Conservation (phyloP, 2,797 vertebrate genomes). For the Anableps anableps region DNA sequence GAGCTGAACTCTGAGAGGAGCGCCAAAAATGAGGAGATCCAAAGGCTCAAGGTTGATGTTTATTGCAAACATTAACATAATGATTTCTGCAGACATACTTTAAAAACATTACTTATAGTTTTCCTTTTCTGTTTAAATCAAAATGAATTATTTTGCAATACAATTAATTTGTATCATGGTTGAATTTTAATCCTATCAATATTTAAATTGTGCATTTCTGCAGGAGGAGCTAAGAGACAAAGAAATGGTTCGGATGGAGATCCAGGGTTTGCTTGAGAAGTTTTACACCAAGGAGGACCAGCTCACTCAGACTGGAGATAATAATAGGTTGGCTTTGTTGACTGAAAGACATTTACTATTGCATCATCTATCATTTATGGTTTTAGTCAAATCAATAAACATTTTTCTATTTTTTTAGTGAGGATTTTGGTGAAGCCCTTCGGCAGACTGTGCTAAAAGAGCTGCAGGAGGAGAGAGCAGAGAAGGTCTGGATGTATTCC, state of each 20-base stretch:
- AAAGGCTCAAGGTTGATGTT: slow-evolving; percentile 85
- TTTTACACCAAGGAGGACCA: slow-evolving; percentile 85
- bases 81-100: not conserved
- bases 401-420: slow-evolving; percentile 67
- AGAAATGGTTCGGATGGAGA: slow-evolving; percentile 85
- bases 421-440: slow-evolving; percentile 74
- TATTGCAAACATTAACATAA: not conserved
- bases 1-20: slow-evolving; percentile 89
- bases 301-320: slow-evolving; percentile 56
- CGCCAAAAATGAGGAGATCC: slow-evolving; percentile 91
- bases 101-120: not conserved
- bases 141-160: not conserved
- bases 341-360: not conserved
- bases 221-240: slow-evolving; percentile 88
- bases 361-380: not conserved
- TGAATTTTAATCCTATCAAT: not conserved
- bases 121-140: not conserved
- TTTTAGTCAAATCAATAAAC: not conserved
- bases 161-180: not conserved
- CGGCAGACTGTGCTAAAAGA: slow-evolving; percentile 82
- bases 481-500: slow-evolving; percentile 80
- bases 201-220: slow-evolving; percentile 6
- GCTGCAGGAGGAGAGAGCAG: slow-evolving; percentile 82
- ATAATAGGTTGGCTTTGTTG: slow-evolving; percentile 65
- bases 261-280: slow-evolving; percentile 84